These are phyloP conservation scores for Delichon dasypus DNA, from an alignment of 2,797 vertebrate species.

Conservation along the genomic window DNA sequence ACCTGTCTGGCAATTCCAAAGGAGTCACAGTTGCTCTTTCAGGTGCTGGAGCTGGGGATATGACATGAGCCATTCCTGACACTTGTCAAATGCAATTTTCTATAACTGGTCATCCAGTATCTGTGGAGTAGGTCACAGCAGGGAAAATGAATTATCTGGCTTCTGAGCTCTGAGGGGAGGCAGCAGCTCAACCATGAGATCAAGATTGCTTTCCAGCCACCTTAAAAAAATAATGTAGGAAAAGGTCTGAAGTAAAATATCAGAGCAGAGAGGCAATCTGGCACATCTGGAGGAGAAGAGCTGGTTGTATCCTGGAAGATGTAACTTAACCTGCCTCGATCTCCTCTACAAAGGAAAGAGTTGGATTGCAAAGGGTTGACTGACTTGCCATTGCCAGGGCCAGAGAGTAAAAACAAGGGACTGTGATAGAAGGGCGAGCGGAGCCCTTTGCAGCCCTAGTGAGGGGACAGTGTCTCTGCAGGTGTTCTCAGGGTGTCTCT, in stretches of 20 bases:
- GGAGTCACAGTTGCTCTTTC: background rate
- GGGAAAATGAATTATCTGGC: background rate
- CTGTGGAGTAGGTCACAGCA: background rate
- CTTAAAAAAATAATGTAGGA: background rate
- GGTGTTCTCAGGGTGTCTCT: background rate
- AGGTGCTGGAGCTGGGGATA: background rate
- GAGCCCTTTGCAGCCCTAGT: background rate
- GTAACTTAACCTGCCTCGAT: background rate
- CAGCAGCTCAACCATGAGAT: background rate
- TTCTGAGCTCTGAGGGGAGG: background rate
- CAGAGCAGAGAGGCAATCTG: background rate
- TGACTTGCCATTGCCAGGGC: background rate
- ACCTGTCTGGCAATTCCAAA: background rate
- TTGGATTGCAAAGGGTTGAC: background rate
- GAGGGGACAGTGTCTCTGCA: background rate
- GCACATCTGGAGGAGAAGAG: background rate
- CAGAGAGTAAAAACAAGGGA: rapidly evolving
- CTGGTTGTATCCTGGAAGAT: background rate
- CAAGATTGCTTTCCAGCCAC: background rate
- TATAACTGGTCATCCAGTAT: background rate
- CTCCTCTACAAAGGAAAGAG: background rate
- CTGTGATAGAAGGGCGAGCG: rapidly evolving
- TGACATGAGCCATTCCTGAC: background rate
- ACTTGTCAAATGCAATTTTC: slow-evolving; percentile 1
- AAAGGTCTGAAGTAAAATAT: background rate